Conservation (phyloP, 2,113 vertebrate species). For the Machaerirhynchus nigripectus region DNA sequence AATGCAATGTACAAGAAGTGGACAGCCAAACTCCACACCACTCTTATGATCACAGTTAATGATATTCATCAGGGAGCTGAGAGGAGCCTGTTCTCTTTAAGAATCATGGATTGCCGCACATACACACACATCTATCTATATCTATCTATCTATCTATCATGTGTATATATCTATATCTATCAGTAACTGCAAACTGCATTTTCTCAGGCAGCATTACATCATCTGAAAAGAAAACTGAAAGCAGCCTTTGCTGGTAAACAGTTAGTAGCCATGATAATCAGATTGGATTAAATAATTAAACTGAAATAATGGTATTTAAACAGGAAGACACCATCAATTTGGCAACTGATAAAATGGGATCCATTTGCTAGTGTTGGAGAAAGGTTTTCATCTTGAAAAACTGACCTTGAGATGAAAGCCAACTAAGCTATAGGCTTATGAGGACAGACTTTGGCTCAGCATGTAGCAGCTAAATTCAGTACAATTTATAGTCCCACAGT, state of each 20-base stretch:
- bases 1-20: neutral
- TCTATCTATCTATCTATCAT: no score
- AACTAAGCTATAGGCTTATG: neutral
- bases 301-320: neutral
- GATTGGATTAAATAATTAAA: constrained; percentile 8
- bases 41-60: neutral
- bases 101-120: neutral
- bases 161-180: neutral
- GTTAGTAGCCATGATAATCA: neutral
- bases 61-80: neutral
- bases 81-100: neutral
- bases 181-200: neutral
- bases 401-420: neutral
- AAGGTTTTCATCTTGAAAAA: neutral
- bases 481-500: neutral
- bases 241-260: neutral
- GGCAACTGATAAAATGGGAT: neutral
- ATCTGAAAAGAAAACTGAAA: neutral
- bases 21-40: neutral
- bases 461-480: neutral
- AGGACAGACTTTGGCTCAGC: neutral
- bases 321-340: neutral
- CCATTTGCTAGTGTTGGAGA: neutral
- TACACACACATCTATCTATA: no score
- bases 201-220: neutral